Base-by-base conservation (phyloP, 2,113 vertebrate genomes). In the Choloepus hoffmanni region DNA sequence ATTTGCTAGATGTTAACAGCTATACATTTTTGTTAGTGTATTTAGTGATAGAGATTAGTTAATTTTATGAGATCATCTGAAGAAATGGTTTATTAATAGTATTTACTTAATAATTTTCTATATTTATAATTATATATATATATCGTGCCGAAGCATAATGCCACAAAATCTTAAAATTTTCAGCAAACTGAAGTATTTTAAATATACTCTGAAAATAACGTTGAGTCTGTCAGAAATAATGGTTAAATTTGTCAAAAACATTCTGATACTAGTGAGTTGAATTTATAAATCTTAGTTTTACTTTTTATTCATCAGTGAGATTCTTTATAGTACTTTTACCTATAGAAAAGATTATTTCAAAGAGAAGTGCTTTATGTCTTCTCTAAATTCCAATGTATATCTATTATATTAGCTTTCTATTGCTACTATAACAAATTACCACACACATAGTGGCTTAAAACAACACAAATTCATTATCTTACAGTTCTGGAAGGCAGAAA, bases 1-100 rank as follows among this genome's bases (percentile, higher is more conserved):
- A 18, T 53, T 33, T 90, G 60, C 90, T 86, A 91, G 67, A 53
- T 12, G 48, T 92, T 92, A 88, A 76, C 62, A 87, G 70, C 30
- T 95, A 60, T 58, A 28, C n/a, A 45, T 70, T 53, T 81, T 93
- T 92, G 10, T 79, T 90, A 1, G 36, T 53, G 50, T 50, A 30
- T 18, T 81, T 88, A 79, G 53, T 93, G 43, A 72, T 48, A 16
- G 24, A 62, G 53, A 62, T 88, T 26, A 62, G 26, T 36, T 70
- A 81, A 50, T 55, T 70, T 87, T 48, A 72, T 90, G 63, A 58
- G 48, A 40, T 40, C 40, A 67, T 81, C 40, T 40, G 5, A 70
- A 88, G 30, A 79, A 72, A 68, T 79, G 53, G 50, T 58, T 19
- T 26, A 63, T 43, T 62, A n/a, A 40, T 86, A 48, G 53, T 50